Conservation (phyloP, 1,140 invertebrate species). For the Caenorhabditis tropicalis region DNA sequence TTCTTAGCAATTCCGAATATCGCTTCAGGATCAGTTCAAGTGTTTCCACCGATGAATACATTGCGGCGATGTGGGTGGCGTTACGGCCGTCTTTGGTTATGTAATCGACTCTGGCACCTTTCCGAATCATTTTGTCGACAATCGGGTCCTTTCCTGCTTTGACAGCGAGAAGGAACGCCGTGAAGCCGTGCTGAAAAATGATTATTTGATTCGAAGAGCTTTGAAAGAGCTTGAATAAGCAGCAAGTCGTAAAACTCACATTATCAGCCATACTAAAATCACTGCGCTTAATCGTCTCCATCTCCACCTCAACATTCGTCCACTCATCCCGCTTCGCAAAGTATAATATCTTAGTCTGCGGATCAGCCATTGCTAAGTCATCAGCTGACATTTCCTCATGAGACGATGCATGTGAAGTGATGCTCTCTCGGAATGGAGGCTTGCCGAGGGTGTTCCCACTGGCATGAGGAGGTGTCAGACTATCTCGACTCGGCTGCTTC, state of each 20-base stretch:
- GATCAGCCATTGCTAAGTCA: constrained; percentile 59
- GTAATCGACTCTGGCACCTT: constrained; percentile 59
- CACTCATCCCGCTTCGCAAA: constrained; percentile 67
- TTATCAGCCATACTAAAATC: constrained; percentile 63
- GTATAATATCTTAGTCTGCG: constrained; percentile 59
- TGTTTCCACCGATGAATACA: constrained; percentile 65
- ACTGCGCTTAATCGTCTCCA: constrained; percentile 42
- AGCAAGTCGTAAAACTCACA: constrained; percentile 59
- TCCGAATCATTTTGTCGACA: constrained; percentile 60
- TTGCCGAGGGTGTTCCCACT: neutral
- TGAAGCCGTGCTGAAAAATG: constrained; percentile 64
- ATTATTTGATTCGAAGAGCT: neutral
- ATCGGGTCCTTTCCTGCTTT: constrained; percentile 61
- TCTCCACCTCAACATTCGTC: constrained; percentile 58
- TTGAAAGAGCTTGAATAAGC: no score
- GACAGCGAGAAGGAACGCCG: constrained; percentile 65
- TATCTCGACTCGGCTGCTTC: neutral
- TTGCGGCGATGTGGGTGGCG: constrained; percentile 65
- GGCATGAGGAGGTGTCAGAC: neutral
- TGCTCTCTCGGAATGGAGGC: constrained; percentile 21
- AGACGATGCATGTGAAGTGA: constrained; percentile 25
- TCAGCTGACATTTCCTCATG: constrained; percentile 20
- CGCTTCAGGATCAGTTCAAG: constrained; percentile 56
- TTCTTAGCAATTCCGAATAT: constrained; percentile 56
- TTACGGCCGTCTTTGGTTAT: constrained; percentile 63